Base-by-base conservation (phyloP, 2,888 invertebrate genomes). In the Pristionchus japonicus region DNA sequence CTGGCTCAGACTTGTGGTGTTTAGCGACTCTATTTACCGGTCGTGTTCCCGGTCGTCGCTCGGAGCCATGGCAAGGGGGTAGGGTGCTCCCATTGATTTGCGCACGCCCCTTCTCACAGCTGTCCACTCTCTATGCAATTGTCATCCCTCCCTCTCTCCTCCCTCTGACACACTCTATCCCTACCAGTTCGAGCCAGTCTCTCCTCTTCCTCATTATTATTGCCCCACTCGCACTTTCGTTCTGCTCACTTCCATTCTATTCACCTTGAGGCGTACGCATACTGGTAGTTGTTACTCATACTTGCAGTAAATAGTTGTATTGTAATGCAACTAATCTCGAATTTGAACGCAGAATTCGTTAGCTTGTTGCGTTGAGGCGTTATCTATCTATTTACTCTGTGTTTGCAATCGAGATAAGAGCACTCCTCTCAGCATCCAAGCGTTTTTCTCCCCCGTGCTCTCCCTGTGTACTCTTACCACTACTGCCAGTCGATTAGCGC, bases 81-180 rank as follows among this genome's bases (percentile, higher is more conserved):
- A 23, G 70, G 70, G 43, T 77, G 57, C 70, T 77, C 82, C 82
- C 82, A 83, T 83, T 83, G 82, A 83, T 83, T 83, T 83, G 49
- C 82, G 49, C 82, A 49, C 52, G 52, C 82, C 82, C 82, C 82
- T 52, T 83, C 82, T 43, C 82, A 83, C 82, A 83, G 82, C 82
- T 83, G 82, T 83, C 82, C 82, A 83, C 82, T 77, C 77, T 77
- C 77, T 70, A 80, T 80, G 80, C 43, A 83, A 83, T 83, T 83
- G 82, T 83, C 82, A 83, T 83, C 82, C n/a, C n/a, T n/a, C 80
- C 31, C 80, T 20, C 49, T 20, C 49, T 47, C 47, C 80, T n/a
- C 47, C n/a, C 77, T 9, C 13, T 77, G 43, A 43, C 77, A 43
- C 77, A 74, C 77, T 77, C 77, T 77, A 23, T 40, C 77, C 82